Percentiles rank a stretch among this genome's conserved stretches.
Conservation (phyloP, 1,140 invertebrate genomes). For the Heliconius himera region DNA sequence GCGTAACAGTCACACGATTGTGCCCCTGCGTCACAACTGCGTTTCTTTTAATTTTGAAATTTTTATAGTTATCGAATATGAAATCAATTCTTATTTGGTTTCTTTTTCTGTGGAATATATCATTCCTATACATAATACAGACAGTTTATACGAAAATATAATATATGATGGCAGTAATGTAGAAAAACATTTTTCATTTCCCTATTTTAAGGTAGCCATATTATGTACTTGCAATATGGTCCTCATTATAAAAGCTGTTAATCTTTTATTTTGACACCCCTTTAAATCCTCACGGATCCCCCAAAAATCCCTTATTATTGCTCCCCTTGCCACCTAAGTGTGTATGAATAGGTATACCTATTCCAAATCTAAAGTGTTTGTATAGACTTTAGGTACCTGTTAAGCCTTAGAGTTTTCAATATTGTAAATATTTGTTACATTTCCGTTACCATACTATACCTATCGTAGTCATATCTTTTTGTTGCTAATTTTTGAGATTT, state of each 20-base stretch:
- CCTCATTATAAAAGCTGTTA: conserved; percentile 1
- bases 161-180: not conserved
- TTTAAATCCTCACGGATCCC: not conserved
- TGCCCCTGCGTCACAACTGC: no score
- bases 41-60: no score
- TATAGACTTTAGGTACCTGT: not conserved
- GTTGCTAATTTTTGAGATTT: not conserved
- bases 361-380: not conserved
- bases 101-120: no score
- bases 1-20: no score
- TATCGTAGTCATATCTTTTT: not conserved
- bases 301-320: conserved; percentile 4
- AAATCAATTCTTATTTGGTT: not conserved
- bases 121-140: no score
- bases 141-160: no score
- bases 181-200: not conserved
- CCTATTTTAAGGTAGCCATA: not conserved
- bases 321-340: not conserved
- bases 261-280: conserved; percentile 1
- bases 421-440: not conserved
- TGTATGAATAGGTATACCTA: not conserved
- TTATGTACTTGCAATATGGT: not conserved
- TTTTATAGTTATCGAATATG: not conserved
- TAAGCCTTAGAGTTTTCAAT: not conserved
- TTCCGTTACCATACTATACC: not conserved